These are phyloP conservation scores for Busseola fusca DNA, from an alignment of 2,888 invertebrate species.

Conservation along the genomic window DNA sequence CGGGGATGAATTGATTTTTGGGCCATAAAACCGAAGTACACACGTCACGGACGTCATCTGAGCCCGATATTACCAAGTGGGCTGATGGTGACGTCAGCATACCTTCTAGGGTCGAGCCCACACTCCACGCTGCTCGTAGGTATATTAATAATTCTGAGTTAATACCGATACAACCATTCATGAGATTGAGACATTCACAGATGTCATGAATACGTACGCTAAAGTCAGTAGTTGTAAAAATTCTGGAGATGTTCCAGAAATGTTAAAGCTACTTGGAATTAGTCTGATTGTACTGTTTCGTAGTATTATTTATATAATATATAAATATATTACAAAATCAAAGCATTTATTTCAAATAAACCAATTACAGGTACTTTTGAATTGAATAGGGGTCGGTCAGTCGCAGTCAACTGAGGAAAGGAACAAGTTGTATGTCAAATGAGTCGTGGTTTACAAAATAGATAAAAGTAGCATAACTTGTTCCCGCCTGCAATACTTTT, in stretches of 20 bases:
- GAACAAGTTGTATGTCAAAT: too few species aligned
- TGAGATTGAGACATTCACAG: constrained; percentile 46
- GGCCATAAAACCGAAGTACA: constrained; percentile 45
- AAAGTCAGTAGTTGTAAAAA: constrained; percentile 40
- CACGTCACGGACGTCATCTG: constrained; percentile 57
- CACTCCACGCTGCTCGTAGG: constrained; percentile 64
- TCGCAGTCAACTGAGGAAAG: too few species aligned
- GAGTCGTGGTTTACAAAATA: too few species aligned
- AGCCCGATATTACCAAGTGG: constrained; percentile 55
- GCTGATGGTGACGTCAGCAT: constrained; percentile 72
- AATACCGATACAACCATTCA: constrained; percentile 58
- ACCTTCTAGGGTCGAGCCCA: constrained; percentile 74
- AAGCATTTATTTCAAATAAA: too few species aligned
- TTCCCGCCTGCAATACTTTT: too few species aligned
- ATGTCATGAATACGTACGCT: constrained; percentile 37
- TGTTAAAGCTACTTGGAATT: constrained; percentile 1
- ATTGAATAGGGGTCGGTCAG: too few species aligned
- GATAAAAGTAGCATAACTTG: too few species aligned
- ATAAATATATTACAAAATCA: too few species aligned
- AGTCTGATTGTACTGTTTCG: constrained; percentile 7
- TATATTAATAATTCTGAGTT: constrained; percentile 55
- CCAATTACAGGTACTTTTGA: too few species aligned
- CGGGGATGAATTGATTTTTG: constrained; percentile 49
- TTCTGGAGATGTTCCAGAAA: constrained; percentile 45
- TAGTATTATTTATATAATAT: too few species aligned